Evolutionary conservation across 2,888 invertebrate species (phyloP).

Genomic region (Leptinotarsa tumamoca): DNA sequence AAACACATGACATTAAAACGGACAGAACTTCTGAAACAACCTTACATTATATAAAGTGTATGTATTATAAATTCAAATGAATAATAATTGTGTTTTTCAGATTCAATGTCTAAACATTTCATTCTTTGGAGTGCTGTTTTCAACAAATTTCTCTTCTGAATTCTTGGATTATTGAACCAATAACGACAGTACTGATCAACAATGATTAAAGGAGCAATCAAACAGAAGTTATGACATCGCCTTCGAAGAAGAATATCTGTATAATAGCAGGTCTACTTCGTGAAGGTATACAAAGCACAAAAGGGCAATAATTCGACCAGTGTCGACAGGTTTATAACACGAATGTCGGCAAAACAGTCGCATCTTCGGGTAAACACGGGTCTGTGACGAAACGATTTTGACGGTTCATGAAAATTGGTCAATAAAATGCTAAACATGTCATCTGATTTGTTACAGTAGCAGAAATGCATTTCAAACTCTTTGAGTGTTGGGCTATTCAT

Average conservation of each 20-base stretch:
- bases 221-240: conserved; percentile 14
- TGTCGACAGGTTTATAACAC: conserved; percentile 30
- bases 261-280: no score
- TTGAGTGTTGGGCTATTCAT: background rate
- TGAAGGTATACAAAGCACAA: background rate
- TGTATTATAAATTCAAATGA: no score
- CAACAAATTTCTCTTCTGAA: no score
- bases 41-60: no score
- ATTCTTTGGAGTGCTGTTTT: no score
- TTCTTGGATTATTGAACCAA: background rate
- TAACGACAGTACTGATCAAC: conserved; percentile 10
- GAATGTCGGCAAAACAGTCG: conserved; percentile 29
- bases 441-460: conserved; percentile 31
- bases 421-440: conserved; percentile 30
- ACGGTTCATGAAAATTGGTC: conserved; percentile 30
- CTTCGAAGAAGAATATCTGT: conserved; percentile 2
- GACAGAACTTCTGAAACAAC: no score
- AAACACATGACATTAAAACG: no score
- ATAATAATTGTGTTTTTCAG: no score
- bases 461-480: conserved; percentile 8
- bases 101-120: no score
- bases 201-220: conserved; percentile 3
- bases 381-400: conserved; percentile 28
- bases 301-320: conserved; percentile 30
- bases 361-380: conserved; percentile 25